Base-by-base conservation (phyloP, 2,797 vertebrate genomes). In the Australoheros facetus region DNA sequence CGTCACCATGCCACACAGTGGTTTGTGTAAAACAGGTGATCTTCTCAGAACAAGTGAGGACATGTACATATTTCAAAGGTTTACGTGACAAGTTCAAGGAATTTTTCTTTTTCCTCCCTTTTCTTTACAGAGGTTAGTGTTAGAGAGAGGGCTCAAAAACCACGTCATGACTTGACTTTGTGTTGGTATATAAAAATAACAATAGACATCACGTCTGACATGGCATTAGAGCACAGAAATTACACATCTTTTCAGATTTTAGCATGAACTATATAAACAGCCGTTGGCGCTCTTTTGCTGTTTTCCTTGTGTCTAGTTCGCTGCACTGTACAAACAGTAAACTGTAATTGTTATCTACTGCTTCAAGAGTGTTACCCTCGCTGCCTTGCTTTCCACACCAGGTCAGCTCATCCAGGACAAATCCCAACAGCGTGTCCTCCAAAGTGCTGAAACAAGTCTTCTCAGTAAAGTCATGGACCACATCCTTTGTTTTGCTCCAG, bases 311-410 rank as follows among this genome's bases (percentile, higher is more conserved):
- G 59, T 62, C 7, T 23, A 62, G 4, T 26, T 64, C 23, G 4
- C 21, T 1, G 11, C 4, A 16, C 4, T 42, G 37, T 64, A 16
- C 0, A 64, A 42, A 23, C 23, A 1, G 21, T 23, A 0, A 62
- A 42, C 2, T 64, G 0, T 39, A 1, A 62, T 5, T 42, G 0
- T 23, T 42, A 42, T 62, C 59, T 0, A 1, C 9, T 71, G 23
- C 9, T 14, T 55, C 19, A 26, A 0, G 23, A 45, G 7, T 56
- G 80, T 70, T 74, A 96, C 95, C 91, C 0, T 7, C 66, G 82
- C 93, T 95, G 56, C 88, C 86, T 56, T 93, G 80, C 75, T 89
- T 92, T 53, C 95, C 93, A 80, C 95, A 96, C 95, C 95, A 96
- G 2, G 69, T 94, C 28, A 94, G 86, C 5, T 7, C 80, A 34